Percentiles rank a stretch among this genome's conserved stretches.
Evolutionary conservation across 2,797 vertebrate species (phyloP).

Genomic region (Rousettus madagascariensis): DNA sequence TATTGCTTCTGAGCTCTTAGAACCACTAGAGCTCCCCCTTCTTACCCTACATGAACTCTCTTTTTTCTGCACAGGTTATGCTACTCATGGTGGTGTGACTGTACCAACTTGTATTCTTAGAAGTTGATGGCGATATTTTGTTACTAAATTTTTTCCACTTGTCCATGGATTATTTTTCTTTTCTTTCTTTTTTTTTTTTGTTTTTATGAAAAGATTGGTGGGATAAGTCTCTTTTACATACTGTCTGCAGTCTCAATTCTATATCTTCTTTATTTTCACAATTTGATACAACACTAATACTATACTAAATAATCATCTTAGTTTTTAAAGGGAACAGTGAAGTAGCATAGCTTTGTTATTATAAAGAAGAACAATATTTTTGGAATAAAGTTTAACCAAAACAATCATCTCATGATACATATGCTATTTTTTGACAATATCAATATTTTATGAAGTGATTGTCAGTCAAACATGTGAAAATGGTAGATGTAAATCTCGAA

Average conservation of each 20-base stretch:
- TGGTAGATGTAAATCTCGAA: conserved; percentile 34
- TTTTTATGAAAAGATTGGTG: not conserved
- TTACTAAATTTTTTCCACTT: not conserved
- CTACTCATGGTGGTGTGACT: not conserved
- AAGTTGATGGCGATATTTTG: not conserved
- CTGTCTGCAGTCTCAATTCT: not conserved
- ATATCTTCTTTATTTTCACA: not conserved
- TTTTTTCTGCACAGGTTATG: not conserved
- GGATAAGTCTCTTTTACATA: not conserved
- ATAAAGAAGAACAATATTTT: not conserved
- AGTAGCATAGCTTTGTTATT: not conserved
- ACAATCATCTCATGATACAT: not conserved
- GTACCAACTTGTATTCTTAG: not conserved
- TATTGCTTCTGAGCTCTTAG: not conserved
- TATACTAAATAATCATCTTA: not conserved
- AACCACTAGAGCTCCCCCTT: not conserved
- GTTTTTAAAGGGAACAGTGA: not conserved
- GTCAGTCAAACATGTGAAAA: conserved; percentile 6
- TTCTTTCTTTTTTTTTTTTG: not conserved
- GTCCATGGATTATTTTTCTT: not conserved
- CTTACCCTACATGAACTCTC: not conserved
- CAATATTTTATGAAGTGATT: conserved; percentile 13
- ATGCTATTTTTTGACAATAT: not conserved
- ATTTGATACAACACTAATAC: not conserved
- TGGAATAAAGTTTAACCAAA: not conserved